These are phyloP conservation scores for Gonioctena quinquepunctata DNA, from an alignment of 1,140 invertebrate genomes.

Conservation along the genomic window DNA sequence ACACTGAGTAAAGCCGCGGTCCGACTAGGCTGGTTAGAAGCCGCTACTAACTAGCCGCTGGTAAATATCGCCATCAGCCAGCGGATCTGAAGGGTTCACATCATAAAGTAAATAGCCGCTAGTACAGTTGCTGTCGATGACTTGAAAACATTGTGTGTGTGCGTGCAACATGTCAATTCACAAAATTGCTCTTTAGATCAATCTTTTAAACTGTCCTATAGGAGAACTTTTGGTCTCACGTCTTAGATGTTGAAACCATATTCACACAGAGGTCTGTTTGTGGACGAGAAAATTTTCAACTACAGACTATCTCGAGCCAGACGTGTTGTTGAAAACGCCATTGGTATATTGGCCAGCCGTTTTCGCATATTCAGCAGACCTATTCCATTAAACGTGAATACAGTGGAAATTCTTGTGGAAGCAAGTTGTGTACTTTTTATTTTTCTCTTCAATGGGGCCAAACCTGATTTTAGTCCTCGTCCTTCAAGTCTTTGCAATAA, in stretches of 20 bases:
- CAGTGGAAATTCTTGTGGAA: conserved; percentile 5
- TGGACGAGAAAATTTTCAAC: conserved; percentile 12
- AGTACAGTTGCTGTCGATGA: too few relatives aligned
- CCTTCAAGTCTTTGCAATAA: conserved; percentile 5
- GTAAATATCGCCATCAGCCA: too few relatives aligned
- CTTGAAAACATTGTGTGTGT: too few relatives aligned
- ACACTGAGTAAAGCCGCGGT: too few relatives aligned
- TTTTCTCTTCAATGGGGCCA: conserved; percentile 16
- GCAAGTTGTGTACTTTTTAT: conserved; percentile 13
- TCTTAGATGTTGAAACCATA: conserved; percentile 18
- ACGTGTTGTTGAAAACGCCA: conserved; percentile 14
- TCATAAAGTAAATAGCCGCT: too few relatives aligned
- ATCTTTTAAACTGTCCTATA: conserved; percentile 10
- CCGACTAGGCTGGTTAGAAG: too few relatives aligned
- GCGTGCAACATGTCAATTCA: neutral
- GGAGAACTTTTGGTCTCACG: conserved; percentile 8
- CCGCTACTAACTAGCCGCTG: too few relatives aligned
- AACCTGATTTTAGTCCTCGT: conserved; percentile 12
- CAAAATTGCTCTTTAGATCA: conserved; percentile 10
- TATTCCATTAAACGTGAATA: conserved; percentile 8
- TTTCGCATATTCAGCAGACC: conserved; percentile 16
- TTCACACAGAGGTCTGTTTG: neutral
- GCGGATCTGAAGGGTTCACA: too few relatives aligned
- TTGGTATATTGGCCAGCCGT: conserved; percentile 13
- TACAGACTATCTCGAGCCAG: conserved; percentile 11